Percentiles rank a stretch among this genome's conserved stretches.
Conservation (phyloP, 1,140 invertebrate species). For the Leptinotarsa undecemlineata region DNA sequence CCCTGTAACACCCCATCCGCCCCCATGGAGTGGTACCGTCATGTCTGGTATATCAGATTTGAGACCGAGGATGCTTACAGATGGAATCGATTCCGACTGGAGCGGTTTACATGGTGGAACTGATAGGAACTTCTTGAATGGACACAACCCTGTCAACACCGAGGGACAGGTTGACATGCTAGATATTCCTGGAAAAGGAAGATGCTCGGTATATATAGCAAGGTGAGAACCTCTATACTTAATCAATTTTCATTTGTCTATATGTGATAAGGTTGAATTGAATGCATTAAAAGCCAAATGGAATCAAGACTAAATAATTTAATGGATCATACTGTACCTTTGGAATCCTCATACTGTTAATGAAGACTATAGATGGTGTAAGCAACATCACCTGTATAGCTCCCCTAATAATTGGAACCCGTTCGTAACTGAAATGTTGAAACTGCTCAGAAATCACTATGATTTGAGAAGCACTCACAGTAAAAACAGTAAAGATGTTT, state of each 20-base stretch:
- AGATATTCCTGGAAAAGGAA: slow-evolving; percentile 89
- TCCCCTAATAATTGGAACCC: no score
- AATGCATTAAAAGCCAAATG: no score
- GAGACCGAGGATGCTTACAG: slow-evolving; percentile 50
- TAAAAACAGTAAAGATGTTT: no score
- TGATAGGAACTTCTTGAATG: slow-evolving; percentile 60
- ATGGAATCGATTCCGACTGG: slow-evolving; percentile 66
- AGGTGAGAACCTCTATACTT: slow-evolving; percentile 52
- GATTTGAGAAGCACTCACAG: no score
- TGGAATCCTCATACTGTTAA: no score
- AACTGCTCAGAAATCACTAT: no score
- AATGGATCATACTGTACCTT: no score
- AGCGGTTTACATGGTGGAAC: slow-evolving; percentile 59
- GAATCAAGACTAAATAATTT: no score
- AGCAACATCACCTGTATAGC: no score
- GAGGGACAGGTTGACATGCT: slow-evolving; percentile 84
- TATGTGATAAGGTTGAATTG: no score
- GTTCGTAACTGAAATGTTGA: no score
- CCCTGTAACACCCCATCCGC: slow-evolving; percentile 64
- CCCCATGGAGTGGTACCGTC: slow-evolving; percentile 61
- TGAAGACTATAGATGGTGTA: no score
- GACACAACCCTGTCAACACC: slow-evolving; percentile 50
- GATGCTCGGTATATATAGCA: slow-evolving; percentile 91
- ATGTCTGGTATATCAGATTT: slow-evolving; percentile 47
- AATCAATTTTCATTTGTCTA: background rate